These are phyloP conservation scores for Pelodiscus sinensis DNA, from an alignment of 2,113 vertebrate species.

Conservation along the genomic window DNA sequence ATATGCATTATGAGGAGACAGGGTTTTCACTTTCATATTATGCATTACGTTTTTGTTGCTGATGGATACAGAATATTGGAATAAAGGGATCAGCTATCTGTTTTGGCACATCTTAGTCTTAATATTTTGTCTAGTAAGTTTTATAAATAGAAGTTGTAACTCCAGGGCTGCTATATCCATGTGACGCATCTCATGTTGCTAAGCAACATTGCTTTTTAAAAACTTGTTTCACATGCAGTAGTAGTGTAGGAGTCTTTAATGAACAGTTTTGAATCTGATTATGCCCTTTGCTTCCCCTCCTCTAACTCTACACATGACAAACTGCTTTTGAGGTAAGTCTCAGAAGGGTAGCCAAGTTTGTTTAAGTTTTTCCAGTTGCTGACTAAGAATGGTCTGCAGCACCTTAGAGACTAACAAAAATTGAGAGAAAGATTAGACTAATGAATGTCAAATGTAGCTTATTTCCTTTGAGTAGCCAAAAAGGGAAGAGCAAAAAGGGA, in stretches of 20 bases:
- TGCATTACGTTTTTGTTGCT: not conserved
- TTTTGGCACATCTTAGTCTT: not conserved
- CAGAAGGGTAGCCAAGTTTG: too few relatives aligned
- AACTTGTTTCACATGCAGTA: not conserved
- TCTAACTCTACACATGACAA: not conserved
- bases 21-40: not conserved
- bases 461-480: not conserved
- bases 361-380: too few relatives aligned
- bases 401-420: too few relatives aligned
- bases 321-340: not conserved
- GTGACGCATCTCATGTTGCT: not conserved
- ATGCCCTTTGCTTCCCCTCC: not conserved
- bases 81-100: not conserved
- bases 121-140: not conserved
- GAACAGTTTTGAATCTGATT: not conserved
- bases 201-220: not conserved
- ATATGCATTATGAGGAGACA: not conserved
- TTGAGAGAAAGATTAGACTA: not conserved
- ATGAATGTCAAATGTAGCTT: not conserved
- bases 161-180: not conserved
- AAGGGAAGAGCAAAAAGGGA: not conserved
- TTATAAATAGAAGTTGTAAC: not conserved
- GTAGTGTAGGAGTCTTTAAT: not conserved
- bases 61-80: not conserved
- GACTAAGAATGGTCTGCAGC: too few relatives aligned